These are phyloP conservation scores for Ochropacha duplaris DNA, from an alignment of 2,888 invertebrate species.

Conservation along the genomic window DNA sequence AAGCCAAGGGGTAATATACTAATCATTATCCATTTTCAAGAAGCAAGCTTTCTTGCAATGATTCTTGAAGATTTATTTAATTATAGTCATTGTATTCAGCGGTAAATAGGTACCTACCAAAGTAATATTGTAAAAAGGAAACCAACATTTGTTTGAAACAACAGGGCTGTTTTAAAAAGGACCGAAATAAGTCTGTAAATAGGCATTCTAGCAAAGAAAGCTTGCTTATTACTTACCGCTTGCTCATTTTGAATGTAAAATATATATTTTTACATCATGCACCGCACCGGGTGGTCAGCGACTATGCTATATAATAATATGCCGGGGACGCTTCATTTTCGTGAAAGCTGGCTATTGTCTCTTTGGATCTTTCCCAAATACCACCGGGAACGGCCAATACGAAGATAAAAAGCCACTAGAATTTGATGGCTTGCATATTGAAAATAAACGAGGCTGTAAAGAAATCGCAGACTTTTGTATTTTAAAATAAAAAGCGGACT, in stretches of 20 bases:
- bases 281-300: constrained; percentile 27
- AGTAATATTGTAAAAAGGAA: too few relatives aligned
- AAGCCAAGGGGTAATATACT: too few relatives aligned
- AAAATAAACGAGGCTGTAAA: constrained; percentile 38
- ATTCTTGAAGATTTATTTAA: too few relatives aligned
- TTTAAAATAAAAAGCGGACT: constrained; percentile 12
- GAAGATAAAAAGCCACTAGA: constrained; percentile 58
- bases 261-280: constrained; percentile 7
- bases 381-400: constrained; percentile 44
- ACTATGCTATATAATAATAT: background rate
- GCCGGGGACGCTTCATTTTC: constrained; percentile 48
- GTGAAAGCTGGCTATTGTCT: constrained; percentile 70
- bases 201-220: too few relatives aligned
- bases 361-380: constrained; percentile 61
- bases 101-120: too few relatives aligned
- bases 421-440: constrained; percentile 49
- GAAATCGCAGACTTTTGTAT: constrained; percentile 28
- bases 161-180: too few relatives aligned
- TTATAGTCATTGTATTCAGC: too few relatives aligned
- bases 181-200: too few relatives aligned
- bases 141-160: too few relatives aligned
- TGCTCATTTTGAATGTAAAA: constrained; percentile 11
- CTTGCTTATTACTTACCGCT: background rate
- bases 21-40: too few relatives aligned
- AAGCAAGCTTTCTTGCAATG: too few relatives aligned